Conservation (phyloP, 2,113 vertebrate species). For the Lonchura striata region DNA sequence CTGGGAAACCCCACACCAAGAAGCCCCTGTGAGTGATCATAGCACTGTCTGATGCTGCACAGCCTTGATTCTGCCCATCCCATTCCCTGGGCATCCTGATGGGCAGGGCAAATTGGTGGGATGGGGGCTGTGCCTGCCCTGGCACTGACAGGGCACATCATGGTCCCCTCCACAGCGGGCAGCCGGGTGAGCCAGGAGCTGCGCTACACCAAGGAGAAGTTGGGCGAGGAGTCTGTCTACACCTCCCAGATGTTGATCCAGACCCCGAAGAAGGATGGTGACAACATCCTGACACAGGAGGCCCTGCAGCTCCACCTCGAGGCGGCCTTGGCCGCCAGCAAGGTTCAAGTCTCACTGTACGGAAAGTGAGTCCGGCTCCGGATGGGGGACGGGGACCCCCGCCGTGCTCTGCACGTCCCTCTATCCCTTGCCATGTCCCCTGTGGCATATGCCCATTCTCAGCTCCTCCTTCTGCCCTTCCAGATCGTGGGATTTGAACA, state of each 20-base stretch:
- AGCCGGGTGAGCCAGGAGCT: slow-evolving; percentile 95
- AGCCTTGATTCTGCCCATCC: neutral
- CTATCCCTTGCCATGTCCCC: neutral
- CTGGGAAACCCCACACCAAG: neutral
- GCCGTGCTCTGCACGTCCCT: neutral
- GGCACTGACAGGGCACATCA: neutral
- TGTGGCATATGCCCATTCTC: neutral
- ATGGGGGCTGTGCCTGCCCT: neutral
- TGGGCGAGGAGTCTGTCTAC: slow-evolving; percentile 93
- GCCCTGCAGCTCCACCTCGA: slow-evolving; percentile 92
- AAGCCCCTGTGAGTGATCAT: neutral
- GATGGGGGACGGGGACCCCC: neutral
- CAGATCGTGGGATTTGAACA: slow-evolving; percentile 98
- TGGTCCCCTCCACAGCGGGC: slow-evolving; percentile 76
- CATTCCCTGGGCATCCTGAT: neutral
- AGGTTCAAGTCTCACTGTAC: slow-evolving; percentile 95
- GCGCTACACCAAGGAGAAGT: slow-evolving; percentile 94
- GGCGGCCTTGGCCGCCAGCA: slow-evolving; percentile 91
- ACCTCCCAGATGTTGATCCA: slow-evolving; percentile 97
- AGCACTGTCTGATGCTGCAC: accelerated
- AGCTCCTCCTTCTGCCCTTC: neutral
- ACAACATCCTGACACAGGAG: slow-evolving; percentile 89
- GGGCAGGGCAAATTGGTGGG: neutral
- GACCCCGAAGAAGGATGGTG: slow-evolving; percentile 88
- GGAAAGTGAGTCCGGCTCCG: slow-evolving; percentile 88